Percentiles rank a stretch among this genome's conserved stretches.
Conservation (phyloP, 2,797 vertebrate species). For the Scleropages formosus region DNA sequence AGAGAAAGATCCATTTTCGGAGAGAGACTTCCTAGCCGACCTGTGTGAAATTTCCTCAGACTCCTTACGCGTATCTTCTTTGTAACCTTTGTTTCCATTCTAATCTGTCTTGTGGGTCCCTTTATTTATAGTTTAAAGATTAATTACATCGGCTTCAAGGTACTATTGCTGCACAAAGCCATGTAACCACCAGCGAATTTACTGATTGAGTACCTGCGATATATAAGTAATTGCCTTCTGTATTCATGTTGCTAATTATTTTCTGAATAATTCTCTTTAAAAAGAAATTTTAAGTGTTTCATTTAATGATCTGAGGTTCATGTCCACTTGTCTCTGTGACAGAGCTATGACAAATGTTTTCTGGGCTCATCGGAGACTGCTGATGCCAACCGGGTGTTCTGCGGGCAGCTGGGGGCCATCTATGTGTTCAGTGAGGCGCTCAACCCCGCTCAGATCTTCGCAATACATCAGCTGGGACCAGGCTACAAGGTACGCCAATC, state of each 20-base stretch:
- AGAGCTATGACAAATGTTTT: slow-evolving; percentile 99
- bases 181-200: neutral
- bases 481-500: slow-evolving; percentile 89
- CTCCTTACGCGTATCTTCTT: neutral
- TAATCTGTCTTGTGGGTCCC: neutral
- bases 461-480: slow-evolving; percentile 95
- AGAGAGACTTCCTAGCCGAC: slow-evolving; percentile 11
- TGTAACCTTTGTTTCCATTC: neutral
- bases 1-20: neutral
- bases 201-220: slow-evolving; percentile 83
- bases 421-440: slow-evolving; percentile 97
- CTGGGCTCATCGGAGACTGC: slow-evolving; percentile 97
- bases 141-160: neutral
- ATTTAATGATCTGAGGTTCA: slow-evolving; percentile 26
- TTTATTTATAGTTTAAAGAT: neutral
- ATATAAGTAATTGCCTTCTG: slow-evolving; percentile 71
- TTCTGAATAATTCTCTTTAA: neutral
- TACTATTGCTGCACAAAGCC: slow-evolving; percentile 9
- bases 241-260: slow-evolving; percentile 18
- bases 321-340: slow-evolving; percentile 29
- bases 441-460: slow-evolving; percentile 97
- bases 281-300: neutral
- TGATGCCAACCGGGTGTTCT: slow-evolving; percentile 95
- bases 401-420: slow-evolving; percentile 93
- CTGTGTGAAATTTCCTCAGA: neutral